Percentiles rank a stretch among this genome's conserved stretches.
Evolutionary conservation across 1,140 invertebrate species (phyloP).

Genomic region (Hesperophylax magnus): DNA sequence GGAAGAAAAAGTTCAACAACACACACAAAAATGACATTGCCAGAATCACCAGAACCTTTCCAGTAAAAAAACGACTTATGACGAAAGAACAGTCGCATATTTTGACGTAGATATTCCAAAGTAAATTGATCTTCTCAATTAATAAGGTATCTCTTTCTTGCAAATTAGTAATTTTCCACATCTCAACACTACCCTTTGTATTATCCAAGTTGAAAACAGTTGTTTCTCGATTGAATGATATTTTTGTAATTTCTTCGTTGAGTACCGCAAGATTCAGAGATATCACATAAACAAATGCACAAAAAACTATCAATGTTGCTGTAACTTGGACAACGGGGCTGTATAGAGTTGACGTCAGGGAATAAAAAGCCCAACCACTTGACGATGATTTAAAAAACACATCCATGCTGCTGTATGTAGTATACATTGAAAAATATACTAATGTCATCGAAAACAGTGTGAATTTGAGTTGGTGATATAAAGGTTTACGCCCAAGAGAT

Average conservation of each 20-base stretch:
- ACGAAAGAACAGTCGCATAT: not conserved
- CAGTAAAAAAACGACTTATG: conserved; percentile 2
- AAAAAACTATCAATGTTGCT: not conserved
- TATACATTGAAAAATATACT: not conserved
- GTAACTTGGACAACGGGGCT: not conserved
- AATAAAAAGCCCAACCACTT: not conserved
- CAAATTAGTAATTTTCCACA: not conserved
- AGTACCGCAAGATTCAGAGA: not conserved
- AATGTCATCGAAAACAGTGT: not conserved
- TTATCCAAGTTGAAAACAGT: not conserved
- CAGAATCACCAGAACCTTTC: conserved; percentile 9
- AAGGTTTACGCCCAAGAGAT: not conserved
- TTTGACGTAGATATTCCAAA: conserved; percentile 12
- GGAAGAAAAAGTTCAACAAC: conserved; percentile 5
- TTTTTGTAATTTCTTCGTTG: not conserved
- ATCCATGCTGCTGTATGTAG: not conserved
- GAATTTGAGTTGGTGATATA: not conserved
- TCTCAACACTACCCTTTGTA: not conserved
- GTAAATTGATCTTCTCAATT: not conserved
- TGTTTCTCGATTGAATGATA: not conserved
- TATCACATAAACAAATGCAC: not conserved
- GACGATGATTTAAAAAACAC: not conserved
- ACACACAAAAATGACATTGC: not conserved
- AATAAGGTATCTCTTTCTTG: not conserved
- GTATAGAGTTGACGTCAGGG: not conserved